phyloP scores from a whole-genome alignment of 2,113 vertebrate genomes.

The Colius striatus region DNA sequence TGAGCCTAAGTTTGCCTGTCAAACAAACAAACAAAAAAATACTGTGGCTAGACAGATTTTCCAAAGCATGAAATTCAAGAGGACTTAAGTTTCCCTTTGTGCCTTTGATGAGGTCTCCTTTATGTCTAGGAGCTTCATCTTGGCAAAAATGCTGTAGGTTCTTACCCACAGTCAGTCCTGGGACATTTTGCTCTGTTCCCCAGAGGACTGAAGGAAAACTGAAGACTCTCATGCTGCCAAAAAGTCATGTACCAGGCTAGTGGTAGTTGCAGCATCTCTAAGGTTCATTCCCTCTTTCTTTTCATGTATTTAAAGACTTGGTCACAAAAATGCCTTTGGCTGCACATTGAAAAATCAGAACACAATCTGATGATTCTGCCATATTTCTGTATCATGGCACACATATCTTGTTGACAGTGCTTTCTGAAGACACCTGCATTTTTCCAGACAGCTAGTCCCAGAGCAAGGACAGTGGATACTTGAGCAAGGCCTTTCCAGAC shows the following conservation, averaged over 20 bases:
- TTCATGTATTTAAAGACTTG: not conserved
- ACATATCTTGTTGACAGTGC: not conserved
- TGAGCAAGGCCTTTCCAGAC: not conserved
- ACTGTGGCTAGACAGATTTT: conserved; percentile 42
- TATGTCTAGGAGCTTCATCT: not conserved
- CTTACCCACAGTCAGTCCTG: not conserved
- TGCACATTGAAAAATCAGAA: not conserved
- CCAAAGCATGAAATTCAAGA: conserved; percentile 58
- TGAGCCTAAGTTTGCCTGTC: conserved; percentile 35
- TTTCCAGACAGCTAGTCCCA: not conserved
- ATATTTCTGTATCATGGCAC: not conserved
- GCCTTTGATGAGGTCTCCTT: conserved; percentile 36
- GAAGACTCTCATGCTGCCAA: not conserved
- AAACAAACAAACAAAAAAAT: conserved; percentile 58
- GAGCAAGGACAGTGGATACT: not conserved
- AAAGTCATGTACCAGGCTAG: not conserved
- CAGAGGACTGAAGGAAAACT: not conserved
- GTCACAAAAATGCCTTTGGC: conserved; percentile 2
- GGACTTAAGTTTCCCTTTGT: conserved; percentile 44
- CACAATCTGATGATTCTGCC: not conserved
- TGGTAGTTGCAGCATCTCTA: not conserved
- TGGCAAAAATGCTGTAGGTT: not conserved
- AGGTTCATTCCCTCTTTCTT: not conserved
- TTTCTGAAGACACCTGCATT: not conserved
- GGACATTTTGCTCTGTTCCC: not conserved